Evolutionary conservation across 2,113 vertebrate species (phyloP), one percentile per base, ranked within the genome.

Genomic region (Sclerurus mexicanus): DNA sequence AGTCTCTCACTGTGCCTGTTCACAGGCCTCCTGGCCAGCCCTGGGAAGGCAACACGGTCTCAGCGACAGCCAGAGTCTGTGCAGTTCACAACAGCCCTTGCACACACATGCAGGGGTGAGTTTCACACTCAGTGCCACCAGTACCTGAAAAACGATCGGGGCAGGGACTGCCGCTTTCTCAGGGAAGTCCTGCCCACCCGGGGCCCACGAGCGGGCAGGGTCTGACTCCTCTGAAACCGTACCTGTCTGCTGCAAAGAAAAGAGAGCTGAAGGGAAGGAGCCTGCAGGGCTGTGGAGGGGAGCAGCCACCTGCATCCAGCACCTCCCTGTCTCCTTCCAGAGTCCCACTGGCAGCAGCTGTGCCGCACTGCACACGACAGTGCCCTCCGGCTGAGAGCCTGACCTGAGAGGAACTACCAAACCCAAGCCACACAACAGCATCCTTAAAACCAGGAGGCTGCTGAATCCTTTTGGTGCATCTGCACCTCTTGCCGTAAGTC

Each of bases 61-160:
- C 84, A 92, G 91, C 89, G 71, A 28, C 68, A 91, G 93, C 35
- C 83, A 95, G 67, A 68, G 73, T 44, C 60, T 93, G 85, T 39
- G 94, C 88, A 73, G 80, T 2, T 93, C 86, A 88, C 85, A 77
- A 79, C 53, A 76, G 91, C 68, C 80, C 93, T 94, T 75, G 85
- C 97, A 95, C 96, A 97, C 95, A 59, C 97, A 96, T 93, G 96
- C 97, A 97, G 83, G 96, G 83, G 80, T 91, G 94, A 76, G 89
- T 56, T 67, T 83, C 97, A 96, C 97, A 94, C 95, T 95, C 80
- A 87, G 91, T 92, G 86, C 89, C 82, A 88, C 60, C 64, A 96
- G 92, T 99, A 99, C 99, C 99, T 99, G 99, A 99, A 98, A 94
- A 99, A 98, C 11, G 98, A 99, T 98, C 99, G 98, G 98, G 99